A percentile compares a stretch with the other conserved stretches of the same genome.
Conservation (phyloP, 2,888 invertebrate genomes). For the Aporophyla lueneburgensis region DNA sequence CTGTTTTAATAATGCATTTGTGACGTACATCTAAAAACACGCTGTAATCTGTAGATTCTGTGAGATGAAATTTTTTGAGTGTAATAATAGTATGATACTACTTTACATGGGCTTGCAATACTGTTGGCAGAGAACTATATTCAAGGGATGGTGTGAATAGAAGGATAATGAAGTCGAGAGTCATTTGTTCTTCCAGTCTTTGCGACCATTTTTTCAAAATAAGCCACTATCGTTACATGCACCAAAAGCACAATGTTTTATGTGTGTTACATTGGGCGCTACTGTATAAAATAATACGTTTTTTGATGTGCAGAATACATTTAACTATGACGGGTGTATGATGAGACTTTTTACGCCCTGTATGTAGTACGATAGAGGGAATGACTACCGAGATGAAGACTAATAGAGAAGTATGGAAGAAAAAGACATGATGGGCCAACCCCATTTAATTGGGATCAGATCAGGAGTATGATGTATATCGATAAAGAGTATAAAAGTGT, state of each 20-base stretch:
- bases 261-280: background rate
- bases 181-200: background rate
- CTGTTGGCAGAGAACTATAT: background rate
- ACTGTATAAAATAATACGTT: too few relatives aligned
- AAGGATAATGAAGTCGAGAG: background rate
- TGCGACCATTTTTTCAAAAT: background rate
- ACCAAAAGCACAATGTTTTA: background rate
- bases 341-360: too few relatives aligned
- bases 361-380: too few relatives aligned
- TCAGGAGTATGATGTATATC: too few relatives aligned
- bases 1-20: background rate
- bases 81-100: background rate
- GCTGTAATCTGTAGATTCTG: background rate
- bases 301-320: too few relatives aligned
- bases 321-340: too few relatives aligned
- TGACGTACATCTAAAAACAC: background rate
- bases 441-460: too few relatives aligned
- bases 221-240: background rate
- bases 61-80: background rate
- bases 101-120: conserved; percentile 1
- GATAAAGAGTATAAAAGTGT: background rate
- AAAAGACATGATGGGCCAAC: too few relatives aligned
- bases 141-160: too few relatives aligned
- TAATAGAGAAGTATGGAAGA: too few relatives aligned
- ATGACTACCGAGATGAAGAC: too few relatives aligned